phyloP scores from a whole-genome alignment of 2,888 invertebrate species.

The Tortrix viridana region DNA sequence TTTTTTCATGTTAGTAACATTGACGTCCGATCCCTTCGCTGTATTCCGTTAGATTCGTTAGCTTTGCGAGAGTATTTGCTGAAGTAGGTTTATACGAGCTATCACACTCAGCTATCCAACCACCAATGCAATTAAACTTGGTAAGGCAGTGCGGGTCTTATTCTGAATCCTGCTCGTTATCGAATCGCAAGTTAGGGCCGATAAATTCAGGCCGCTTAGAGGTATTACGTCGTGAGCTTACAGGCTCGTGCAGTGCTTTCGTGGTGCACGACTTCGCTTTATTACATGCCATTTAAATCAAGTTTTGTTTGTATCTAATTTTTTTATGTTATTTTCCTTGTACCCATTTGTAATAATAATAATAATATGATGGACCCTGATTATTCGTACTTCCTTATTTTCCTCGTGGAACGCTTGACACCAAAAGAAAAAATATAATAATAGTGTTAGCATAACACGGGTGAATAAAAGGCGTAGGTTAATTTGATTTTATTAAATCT shows the following conservation, averaged over 20 bases:
- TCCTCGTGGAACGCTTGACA: too few relatives aligned
- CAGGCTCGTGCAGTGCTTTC: conserved; percentile 19
- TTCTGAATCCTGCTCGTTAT: conserved; percentile 37
- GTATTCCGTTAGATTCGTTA: too few relatives aligned
- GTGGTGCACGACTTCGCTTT: conserved; percentile 16
- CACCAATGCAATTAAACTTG: conserved; percentile 33
- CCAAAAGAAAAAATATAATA: too few relatives aligned
- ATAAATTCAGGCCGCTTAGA: conserved; percentile 37
- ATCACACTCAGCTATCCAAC: conserved; percentile 21
- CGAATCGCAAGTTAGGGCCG: conserved; percentile 37
- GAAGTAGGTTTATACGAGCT: conserved; percentile 20
- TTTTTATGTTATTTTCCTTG: neutral
- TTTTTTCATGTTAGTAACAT: too few relatives aligned
- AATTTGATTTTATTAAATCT: too few relatives aligned
- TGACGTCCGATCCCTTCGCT: too few relatives aligned
- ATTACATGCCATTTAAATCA: conserved; percentile 9
- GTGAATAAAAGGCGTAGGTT: too few relatives aligned
- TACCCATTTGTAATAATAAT: neutral
- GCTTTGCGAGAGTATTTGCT: neutral
- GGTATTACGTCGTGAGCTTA: conserved; percentile 30
- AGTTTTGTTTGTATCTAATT: neutral
- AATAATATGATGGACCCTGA: too few relatives aligned
- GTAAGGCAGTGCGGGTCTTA: conserved; percentile 35
- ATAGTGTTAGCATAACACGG: too few relatives aligned
- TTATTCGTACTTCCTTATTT: too few relatives aligned